These are phyloP conservation scores for Cherax quadricarinatus DNA, from an alignment of 1,140 invertebrate species.

Conservation along the genomic window DNA sequence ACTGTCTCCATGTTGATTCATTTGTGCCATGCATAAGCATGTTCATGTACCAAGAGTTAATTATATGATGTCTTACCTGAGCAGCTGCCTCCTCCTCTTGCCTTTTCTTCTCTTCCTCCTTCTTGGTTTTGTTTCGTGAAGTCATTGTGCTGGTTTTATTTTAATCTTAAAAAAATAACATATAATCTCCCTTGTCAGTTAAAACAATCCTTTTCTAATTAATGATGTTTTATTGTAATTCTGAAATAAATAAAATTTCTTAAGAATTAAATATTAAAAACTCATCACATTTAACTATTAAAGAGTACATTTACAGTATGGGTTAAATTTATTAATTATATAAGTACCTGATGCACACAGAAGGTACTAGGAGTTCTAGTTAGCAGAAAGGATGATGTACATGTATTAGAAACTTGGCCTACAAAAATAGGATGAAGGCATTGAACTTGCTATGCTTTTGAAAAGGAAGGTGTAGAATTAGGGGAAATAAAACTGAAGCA, in stretches of 20 bases:
- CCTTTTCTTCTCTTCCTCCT: conserved; percentile 73
- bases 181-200: not conserved
- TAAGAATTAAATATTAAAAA: not conserved
- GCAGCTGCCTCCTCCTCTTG: conserved; percentile 73
- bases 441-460: too few relatives aligned
- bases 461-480: too few relatives aligned
- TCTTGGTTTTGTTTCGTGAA: conserved; percentile 66
- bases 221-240: not conserved
- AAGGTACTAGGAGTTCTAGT: too few relatives aligned
- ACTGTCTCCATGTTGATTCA: too few relatives aligned
- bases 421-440: too few relatives aligned
- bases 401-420: too few relatives aligned
- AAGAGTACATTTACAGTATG: not conserved
- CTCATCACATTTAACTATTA: not conserved
- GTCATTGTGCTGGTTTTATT: conserved; percentile 39
- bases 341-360: too few relatives aligned
- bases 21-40: too few relatives aligned
- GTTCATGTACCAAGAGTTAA: too few relatives aligned
- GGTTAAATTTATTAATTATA: not conserved
- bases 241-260: conserved; percentile 1
- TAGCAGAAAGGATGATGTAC: too few relatives aligned
- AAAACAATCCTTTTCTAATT: not conserved
- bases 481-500: too few relatives aligned
- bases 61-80: conserved; percentile 42
- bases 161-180: not conserved